Evolutionary conservation across 2,797 vertebrate species (phyloP).

Genomic region (Mionectes olivaceus): DNA sequence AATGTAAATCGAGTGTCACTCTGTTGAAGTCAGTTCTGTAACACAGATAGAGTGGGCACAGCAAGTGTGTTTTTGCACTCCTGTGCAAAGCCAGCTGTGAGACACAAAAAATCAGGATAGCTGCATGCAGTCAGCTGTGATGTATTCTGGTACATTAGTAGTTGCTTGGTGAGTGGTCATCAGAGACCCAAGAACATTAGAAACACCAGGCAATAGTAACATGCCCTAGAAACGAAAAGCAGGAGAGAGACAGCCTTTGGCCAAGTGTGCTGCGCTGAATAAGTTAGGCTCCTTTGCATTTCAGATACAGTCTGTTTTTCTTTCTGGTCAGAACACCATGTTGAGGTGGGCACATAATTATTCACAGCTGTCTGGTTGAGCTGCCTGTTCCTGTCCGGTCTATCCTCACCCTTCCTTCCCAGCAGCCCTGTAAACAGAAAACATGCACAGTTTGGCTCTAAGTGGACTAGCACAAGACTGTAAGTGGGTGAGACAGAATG

Average conservation of each 20-base stretch:
- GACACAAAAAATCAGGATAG: background rate
- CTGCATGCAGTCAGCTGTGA: background rate
- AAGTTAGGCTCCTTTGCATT: background rate
- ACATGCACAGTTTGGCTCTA: background rate
- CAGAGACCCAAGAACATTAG: background rate
- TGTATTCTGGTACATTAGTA: background rate
- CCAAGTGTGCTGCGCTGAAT: background rate
- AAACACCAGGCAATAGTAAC: background rate
- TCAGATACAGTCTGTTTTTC: slow-evolving; percentile 14
- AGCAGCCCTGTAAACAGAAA: slow-evolving; percentile 42
- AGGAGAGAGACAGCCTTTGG: background rate
- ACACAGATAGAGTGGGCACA: background rate
- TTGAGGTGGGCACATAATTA: slow-evolving; percentile 43
- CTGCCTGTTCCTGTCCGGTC: slow-evolving; percentile 38
- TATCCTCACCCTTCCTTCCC: slow-evolving; percentile 38
- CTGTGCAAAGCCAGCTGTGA: background rate
- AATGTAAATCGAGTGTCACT: background rate
- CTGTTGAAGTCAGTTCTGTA: background rate
- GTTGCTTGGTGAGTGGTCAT: background rate
- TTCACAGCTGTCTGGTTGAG: slow-evolving; percentile 47
- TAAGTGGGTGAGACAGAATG: slow-evolving; percentile 43
- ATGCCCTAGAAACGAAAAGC: background rate
- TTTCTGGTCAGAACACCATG: slow-evolving; percentile 16
- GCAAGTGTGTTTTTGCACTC: background rate
- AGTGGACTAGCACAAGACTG: background rate